Percentiles rank a stretch among this genome's conserved stretches.
Conservation (phyloP, 2,888 invertebrate species). For the Mactromeris polynyma region DNA sequence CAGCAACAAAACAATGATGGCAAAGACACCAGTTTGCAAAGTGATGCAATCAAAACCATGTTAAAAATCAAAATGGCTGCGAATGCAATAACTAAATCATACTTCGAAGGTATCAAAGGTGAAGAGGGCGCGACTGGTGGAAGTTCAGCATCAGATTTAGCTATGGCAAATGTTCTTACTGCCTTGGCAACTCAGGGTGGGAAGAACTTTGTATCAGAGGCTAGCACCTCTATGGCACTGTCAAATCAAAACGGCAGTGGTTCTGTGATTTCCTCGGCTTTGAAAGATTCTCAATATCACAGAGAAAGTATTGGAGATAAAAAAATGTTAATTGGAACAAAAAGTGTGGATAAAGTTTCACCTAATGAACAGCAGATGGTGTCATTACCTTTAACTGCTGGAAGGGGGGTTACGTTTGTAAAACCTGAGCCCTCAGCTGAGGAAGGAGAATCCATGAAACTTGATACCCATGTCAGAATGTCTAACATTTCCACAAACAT, state of each 20-base stretch:
- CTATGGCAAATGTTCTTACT: conserved; percentile 82
- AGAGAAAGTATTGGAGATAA: not conserved
- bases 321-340: conserved; percentile 17
- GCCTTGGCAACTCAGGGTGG: conserved; percentile 78
- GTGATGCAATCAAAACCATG: conserved; percentile 69
- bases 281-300: not conserved
- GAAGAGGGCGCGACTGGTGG: not conserved
- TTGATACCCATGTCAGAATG: not conserved
- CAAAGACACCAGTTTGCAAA: conserved; percentile 17
- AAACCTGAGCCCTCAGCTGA: conserved; percentile 34
- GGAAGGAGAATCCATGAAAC: not conserved
- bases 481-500: too few species aligned
- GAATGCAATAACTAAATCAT: conserved; percentile 48
- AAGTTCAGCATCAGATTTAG: conserved; percentile 66
- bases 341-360: not conserved
- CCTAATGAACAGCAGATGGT: not conserved
- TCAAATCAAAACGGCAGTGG: not conserved
- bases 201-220: not conserved
- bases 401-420: not conserved
- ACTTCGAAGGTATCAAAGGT: conserved; percentile 1
- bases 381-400: not conserved
- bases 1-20: conserved; percentile 55
- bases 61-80: conserved; percentile 71
- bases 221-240: not conserved
- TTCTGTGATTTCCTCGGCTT: not conserved